These are phyloP conservation scores for Temnothorax ravouxi DNA, from an alignment of 2,888 invertebrate species.

Conservation along the genomic window DNA sequence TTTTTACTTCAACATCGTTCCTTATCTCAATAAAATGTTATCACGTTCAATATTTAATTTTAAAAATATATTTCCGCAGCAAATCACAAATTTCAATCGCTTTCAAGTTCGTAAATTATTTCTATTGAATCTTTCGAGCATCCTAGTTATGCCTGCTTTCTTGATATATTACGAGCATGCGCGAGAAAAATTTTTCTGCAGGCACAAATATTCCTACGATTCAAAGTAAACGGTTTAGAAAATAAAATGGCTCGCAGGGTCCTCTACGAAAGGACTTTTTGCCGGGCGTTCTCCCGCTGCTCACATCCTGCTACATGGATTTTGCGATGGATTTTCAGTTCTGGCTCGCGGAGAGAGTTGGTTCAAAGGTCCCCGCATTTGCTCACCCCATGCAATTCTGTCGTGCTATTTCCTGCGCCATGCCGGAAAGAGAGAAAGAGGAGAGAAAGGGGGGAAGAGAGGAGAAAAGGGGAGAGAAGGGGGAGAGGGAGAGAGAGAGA, in stretches of 20 bases:
- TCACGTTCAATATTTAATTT: neutral
- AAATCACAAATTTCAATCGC: neutral
- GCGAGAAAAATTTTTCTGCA: slow-evolving; percentile 21
- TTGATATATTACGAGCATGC: neutral
- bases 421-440: slow-evolving; percentile 6
- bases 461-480: neutral
- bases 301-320: slow-evolving; percentile 53
- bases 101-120: slow-evolving; percentile 18
- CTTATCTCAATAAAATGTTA: neutral
- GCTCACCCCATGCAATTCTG: slow-evolving; percentile 71
- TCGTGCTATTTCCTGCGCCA: slow-evolving; percentile 67
- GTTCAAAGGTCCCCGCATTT: slow-evolving; percentile 81
- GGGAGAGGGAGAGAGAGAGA: neutral
- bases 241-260: slow-evolving; percentile 58
- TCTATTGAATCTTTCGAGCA: slow-evolving; percentile 38
- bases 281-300: slow-evolving; percentile 40
- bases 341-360: slow-evolving; percentile 66
- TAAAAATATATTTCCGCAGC: neutral
- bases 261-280: slow-evolving; percentile 64
- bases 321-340: slow-evolving; percentile 73
- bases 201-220: slow-evolving; percentile 33
- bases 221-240: slow-evolving; percentile 60
- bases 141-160: neutral
- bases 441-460: neutral
- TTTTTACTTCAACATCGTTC: neutral